Base-by-base conservation (phyloP, 2,888 invertebrate genomes). In the Lypha dubia region DNA sequence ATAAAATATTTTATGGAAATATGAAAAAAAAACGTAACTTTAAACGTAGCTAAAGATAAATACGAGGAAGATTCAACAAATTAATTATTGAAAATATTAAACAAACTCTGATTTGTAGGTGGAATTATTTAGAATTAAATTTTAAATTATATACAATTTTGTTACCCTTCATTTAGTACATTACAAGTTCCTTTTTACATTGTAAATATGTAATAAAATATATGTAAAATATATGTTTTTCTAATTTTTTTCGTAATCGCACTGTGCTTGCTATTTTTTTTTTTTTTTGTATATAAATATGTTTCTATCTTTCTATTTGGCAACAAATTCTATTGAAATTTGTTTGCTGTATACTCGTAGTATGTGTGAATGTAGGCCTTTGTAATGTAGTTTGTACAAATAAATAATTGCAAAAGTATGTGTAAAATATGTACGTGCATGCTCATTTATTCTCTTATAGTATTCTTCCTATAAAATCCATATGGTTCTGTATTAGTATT, bases 251-350 rank as follows among this genome's bases (percentile, higher is more conserved):
- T 28, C n/a, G 83, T 83, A 85, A 79, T 63, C 63, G 85, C 85
- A 85, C 83, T 73, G 35, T 76, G 85, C 85, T 85, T 85, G 85
- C 83, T 80, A 65, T 79, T 22, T 67, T 76, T 38, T 60, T 76
- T 38, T 51, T 17, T 9, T n/a, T n/a, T n/a, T n/a, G n/a, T n/a
- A n/a, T 13, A 20, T 56, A 56, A 8, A 20, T 22, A 9, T 65
- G n/a, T 53, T 20, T 62, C 60, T 49, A 22, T 60, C 0, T 67
- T 60, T 38, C 46, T 24, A 9, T 32, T 46, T 41, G 20, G 17
- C 51, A 65, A 49, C 71, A 62, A 41, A 71, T 56, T 32, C 15
- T 11, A 24, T 63, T 67, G 46, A 76, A 46, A 32, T 68, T 38
- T 68, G 67, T 76, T 51, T 82, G 44, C 63, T 46, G 3, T 60